Evolutionary conservation across 2,888 invertebrate genomes (phyloP), one percentile per base, ranked within the genome.

Genomic region (Anagyrus pseudococci): DNA sequence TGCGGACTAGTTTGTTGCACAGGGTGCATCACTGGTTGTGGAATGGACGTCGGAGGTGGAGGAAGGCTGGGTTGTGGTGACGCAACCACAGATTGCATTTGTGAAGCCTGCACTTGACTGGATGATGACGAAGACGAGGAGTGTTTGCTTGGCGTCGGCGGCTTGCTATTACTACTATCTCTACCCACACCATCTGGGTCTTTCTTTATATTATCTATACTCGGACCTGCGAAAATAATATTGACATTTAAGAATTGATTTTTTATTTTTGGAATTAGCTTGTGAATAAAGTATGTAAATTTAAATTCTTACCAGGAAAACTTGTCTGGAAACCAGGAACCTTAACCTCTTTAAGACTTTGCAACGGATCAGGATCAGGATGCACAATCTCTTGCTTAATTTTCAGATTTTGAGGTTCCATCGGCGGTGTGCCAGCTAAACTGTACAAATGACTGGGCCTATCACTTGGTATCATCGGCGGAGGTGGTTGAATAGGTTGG

Each of bases 331-430:
- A 89, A 37, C 90, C 89, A 41, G 90, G 89, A 8, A 91, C 90
- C 84, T 91, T 91, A 0, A 92, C 91, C 78, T 91, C 91, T 76
- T 91, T 90, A 8, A 92, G 81, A 69, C 90, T 90, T 74, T 92
- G 91, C 67, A 92, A 77, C 2, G 92, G 92, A 83, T 92, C 91
- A 25, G 86, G 80, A 57, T 83, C 82, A 61, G 82, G 81, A 63
- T 82, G 81, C 49, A 86, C 83, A 56, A 87, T 84, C 78, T 89
- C 90, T 72, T 89, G 88, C 73, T 89, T 90, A 33, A 90, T 88
- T 75, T 90, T 90, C 58, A 89, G 81, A 77, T 90, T 89, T 74
- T 90, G 89, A 7, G 89, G 89, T 72, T 90, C 89, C 77, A 80
- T 75, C 0, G 81, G 80, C 10, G 80, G 80, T 1, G 80, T 81